Conservation (phyloP, 2,888 invertebrate species). For the Caenorhabditis sinica region DNA sequence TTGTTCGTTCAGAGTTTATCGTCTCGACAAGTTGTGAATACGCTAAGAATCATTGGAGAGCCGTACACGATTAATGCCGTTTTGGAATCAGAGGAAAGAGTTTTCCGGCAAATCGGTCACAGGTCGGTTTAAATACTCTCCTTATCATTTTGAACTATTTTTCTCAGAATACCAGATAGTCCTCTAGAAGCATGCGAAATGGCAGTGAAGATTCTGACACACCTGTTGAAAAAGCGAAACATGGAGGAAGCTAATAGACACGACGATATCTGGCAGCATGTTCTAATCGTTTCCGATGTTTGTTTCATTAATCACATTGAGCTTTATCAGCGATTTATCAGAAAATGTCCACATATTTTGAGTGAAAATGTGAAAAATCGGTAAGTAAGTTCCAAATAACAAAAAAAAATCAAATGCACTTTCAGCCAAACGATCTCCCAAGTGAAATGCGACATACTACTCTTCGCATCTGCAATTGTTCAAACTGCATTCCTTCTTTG, state of each 20-base stretch:
- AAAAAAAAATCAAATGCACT: neutral
- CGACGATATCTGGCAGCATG: slow-evolving; percentile 61
- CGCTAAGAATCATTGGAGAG: slow-evolving; percentile 83
- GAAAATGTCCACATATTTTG: slow-evolving; percentile 35
- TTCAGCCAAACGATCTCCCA: slow-evolving; percentile 32
- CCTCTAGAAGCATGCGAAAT: slow-evolving; percentile 62
- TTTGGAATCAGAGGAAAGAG: slow-evolving; percentile 84
- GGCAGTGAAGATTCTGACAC: slow-evolving; percentile 54
- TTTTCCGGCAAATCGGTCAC: slow-evolving; percentile 53
- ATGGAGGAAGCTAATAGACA: slow-evolving; percentile 27
- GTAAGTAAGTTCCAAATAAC: neutral
- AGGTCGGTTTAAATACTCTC: slow-evolving; percentile 37
- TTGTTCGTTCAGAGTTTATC: slow-evolving; percentile 82
- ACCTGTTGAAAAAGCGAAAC: slow-evolving; percentile 31
- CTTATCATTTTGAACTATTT: neutral
- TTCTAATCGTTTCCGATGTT: slow-evolving; percentile 56
- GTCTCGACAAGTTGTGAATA: slow-evolving; percentile 79
- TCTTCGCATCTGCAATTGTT: slow-evolving; percentile 44
- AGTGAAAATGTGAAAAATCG: slow-evolving; percentile 12
- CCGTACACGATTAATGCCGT: slow-evolving; percentile 84
- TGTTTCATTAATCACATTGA: slow-evolving; percentile 56
- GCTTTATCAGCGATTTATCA: slow-evolving; percentile 22
- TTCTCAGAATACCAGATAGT: slow-evolving; percentile 61
- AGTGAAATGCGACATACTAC: slow-evolving; percentile 56
- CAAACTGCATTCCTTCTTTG: slow-evolving; percentile 48